Base-by-base conservation (phyloP, 2,888 invertebrate genomes). In the Dynastes grantii region DNA sequence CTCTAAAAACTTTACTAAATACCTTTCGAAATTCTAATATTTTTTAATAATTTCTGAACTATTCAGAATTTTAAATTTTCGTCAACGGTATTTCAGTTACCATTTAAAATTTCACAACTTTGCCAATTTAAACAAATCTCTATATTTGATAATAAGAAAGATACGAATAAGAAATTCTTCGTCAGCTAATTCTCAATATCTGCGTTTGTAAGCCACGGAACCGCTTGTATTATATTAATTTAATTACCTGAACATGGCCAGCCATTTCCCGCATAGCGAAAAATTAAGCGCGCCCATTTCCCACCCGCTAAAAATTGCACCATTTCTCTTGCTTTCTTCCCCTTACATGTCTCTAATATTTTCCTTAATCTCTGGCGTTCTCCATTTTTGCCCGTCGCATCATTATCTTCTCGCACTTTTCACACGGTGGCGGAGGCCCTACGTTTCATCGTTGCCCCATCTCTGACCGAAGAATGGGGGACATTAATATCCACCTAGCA, bases 401-500 rank as follows among this genome's bases (percentile, higher is more conserved):
- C 68, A 68, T 68, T 68, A 68, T 51, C 49, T 68, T 13, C 51
- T 68, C 51, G 29, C 51, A 68, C 51, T 68, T 68, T 68, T 27
- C 49, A 13, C 51, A 5, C 51, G 4, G 32, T n/a, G 13, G 13
- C 51, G 5, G 32, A 22, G 22, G 22, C 22, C 8, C n/a, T n/a
- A 53, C 13, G n/a, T 49, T 27, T 29, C 27, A 13, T 13, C 51
- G 68, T 11, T 51, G 40, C 9, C 68, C 22, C 22, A 13, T 58
- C 68, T 68, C 51, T 37, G 67, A 13, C 49, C 68, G 51, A 68
- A 68, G 29, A 68, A 68, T 51, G 51, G n/a, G 29, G 29, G 22
- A 29, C 68, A 68, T 68, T 68, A 68, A 68, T 68, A 68, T 51
- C 68, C 51, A 68, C 68, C 68, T 68, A 51, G 51, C 68, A 3